Evolutionary conservation across 2,113 vertebrate genomes (phyloP).

Genomic region (Lampris incognitus): DNA sequence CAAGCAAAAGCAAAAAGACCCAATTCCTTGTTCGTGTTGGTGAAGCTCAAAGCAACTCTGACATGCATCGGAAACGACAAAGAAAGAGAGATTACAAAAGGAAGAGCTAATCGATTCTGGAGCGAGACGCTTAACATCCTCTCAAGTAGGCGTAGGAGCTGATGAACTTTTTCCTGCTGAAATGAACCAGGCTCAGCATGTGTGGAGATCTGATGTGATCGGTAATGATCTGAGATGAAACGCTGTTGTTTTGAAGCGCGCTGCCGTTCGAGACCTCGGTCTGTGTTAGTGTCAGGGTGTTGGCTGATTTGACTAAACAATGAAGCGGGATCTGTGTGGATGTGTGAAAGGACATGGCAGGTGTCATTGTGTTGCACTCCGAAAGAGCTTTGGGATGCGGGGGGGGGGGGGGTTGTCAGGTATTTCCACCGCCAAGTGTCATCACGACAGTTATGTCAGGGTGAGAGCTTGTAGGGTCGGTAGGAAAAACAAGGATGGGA

Average conservation of each 20-base stretch:
- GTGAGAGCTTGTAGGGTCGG: conserved; percentile 18
- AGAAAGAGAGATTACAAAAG: conserved; percentile 22
- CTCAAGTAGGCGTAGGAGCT: conserved; percentile 45
- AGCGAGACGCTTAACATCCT: conserved; percentile 65
- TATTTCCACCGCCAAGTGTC: conserved; percentile 29
- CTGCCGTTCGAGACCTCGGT: conserved; percentile 32
- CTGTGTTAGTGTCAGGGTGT: conserved; percentile 25
- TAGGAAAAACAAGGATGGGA: conserved; percentile 46
- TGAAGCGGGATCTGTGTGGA: conserved; percentile 30
- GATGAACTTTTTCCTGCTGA: conserved; percentile 57
- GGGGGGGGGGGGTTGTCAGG: conserved; percentile 26
- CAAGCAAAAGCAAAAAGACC: conserved; percentile 65
- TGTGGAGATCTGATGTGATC: conserved; percentile 52
- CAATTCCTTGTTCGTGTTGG: conserved; percentile 50
- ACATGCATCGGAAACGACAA: conserved; percentile 78
- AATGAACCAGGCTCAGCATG: conserved; percentile 41
- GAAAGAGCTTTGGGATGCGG: conserved; percentile 35
- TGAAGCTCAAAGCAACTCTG: conserved; percentile 72
- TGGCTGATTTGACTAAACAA: conserved; percentile 41
- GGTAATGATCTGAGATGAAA: conserved; percentile 47
- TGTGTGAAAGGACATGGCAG: conserved; percentile 47
- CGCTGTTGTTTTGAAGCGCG: conserved; percentile 23
- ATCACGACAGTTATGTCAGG: background rate
- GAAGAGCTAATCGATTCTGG: conserved; percentile 57
- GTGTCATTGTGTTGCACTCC: conserved; percentile 43